Conservation (phyloP, 2,113 vertebrate genomes). For the Scophthalmus maximus region DNA sequence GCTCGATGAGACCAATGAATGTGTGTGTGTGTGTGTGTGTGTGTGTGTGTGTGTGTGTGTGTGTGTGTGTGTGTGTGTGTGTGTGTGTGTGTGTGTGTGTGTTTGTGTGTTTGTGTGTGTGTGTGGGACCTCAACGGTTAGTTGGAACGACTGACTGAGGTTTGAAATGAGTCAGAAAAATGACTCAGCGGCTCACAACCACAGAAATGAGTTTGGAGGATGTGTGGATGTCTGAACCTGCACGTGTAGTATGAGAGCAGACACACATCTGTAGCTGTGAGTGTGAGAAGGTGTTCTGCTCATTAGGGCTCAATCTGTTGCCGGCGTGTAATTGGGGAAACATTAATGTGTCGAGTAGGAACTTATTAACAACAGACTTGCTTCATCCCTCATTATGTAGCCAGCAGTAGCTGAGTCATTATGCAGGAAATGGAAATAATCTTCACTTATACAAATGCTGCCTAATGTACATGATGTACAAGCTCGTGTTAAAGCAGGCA, state of each 20-base stretch:
- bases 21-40: conserved; percentile 19
- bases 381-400: conserved; percentile 31
- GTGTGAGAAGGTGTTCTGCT: conserved; percentile 23
- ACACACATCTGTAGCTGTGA: background rate
- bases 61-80: conserved; percentile 19
- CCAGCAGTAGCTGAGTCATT: conserved; percentile 37
- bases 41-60: conserved; percentile 7
- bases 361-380: conserved; percentile 20
- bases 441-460: conserved; percentile 14
- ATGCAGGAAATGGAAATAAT: conserved; percentile 37
- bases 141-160: conserved; percentile 1
- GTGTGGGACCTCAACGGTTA: background rate
- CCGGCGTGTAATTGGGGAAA: conserved; percentile 25
- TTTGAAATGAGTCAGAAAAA: conserved; percentile 40
- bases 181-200: conserved; percentile 37
- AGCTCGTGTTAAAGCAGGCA: background rate
- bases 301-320: conserved; percentile 37
- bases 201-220: conserved; percentile 8
- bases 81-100: conserved; percentile 10
- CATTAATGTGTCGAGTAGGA: conserved; percentile 32
- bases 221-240: background rate
- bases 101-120: conserved; percentile 5
- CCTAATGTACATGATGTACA: background rate
- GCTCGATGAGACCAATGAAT: conserved; percentile 51
- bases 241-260: background rate